A percentile compares a stretch with the other conserved stretches of the same genome.
Conservation (phyloP, 2,113 vertebrate species). For the Phoxinus phoxinus region DNA sequence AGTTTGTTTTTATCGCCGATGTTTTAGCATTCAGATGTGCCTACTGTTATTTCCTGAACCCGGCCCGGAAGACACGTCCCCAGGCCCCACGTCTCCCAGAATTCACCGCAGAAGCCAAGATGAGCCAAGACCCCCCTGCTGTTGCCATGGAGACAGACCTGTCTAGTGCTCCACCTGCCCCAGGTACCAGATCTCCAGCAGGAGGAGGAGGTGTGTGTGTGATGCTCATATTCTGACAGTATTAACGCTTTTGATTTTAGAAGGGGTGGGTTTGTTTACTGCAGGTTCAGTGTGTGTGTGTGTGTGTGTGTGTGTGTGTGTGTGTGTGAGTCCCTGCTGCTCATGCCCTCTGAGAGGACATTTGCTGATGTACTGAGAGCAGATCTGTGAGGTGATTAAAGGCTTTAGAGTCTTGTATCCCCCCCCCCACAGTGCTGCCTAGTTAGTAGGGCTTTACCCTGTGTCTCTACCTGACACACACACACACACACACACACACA, state of each 20-base stretch:
- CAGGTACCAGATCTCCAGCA: constrained; percentile 63
- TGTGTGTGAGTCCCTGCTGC: constrained; percentile 26
- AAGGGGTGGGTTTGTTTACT: constrained; percentile 22
- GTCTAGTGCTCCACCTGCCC: constrained; percentile 43
- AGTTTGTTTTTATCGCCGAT: constrained; percentile 21
- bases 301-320: not conserved
- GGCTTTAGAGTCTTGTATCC: constrained; percentile 50
- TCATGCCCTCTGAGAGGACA: constrained; percentile 54
- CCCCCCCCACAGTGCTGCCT: constrained; percentile 31
- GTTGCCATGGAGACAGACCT: constrained; percentile 67
- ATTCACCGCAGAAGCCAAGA: constrained; percentile 78
- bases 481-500: not conserved
- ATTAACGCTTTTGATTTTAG: constrained; percentile 9
- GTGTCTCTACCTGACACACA: constrained; percentile 10
- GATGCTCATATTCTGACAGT: not conserved
- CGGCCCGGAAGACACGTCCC: constrained; percentile 92
- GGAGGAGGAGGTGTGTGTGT: constrained; percentile 5
- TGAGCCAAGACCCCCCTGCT: constrained; percentile 59
- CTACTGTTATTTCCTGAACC: constrained; percentile 98
- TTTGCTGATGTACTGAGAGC: constrained; percentile 56
- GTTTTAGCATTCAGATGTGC: constrained; percentile 93
- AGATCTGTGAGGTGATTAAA: constrained; percentile 55
- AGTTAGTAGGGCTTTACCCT: constrained; percentile 45
- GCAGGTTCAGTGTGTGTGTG: not conserved
- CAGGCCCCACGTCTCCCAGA: constrained; percentile 90